Conservation (phyloP, 2,797 vertebrate genomes). For the Orientallactaga sibirica region DNA sequence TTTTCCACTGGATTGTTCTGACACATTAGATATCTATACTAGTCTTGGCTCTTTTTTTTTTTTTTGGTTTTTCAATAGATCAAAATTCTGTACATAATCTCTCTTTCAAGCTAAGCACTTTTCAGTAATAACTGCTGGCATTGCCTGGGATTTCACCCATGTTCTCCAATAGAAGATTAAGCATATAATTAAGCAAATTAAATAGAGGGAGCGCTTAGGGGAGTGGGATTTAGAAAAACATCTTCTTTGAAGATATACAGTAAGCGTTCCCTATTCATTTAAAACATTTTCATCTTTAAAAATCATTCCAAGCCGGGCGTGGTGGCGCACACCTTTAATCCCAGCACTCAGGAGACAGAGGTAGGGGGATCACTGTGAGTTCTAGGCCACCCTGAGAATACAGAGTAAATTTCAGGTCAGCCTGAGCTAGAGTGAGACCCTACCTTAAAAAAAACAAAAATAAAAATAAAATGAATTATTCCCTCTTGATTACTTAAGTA, state of each 20-base stretch:
- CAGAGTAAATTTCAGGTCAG: no score
- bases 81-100: neutral
- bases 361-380: no score
- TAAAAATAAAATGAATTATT: no score
- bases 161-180: neutral
- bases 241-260: conserved; percentile 13
- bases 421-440: no score
- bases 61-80: neutral
- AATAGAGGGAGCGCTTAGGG: neutral
- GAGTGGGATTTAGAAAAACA: neutral
- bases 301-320: neutral
- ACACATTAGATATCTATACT: neutral
- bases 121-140: neutral
- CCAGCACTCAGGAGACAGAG: no score
- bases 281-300: neutral
- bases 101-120: neutral
- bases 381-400: no score
- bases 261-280: neutral
- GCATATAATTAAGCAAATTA: neutral
- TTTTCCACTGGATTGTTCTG: conserved; percentile 14
- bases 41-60: neutral
- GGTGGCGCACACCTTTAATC: no score
- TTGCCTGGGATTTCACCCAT: neutral
- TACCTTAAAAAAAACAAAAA: no score
- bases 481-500: no score